These are phyloP conservation scores for Eupeodes corollae DNA, from an alignment of 1,140 invertebrate species.

Conservation along the genomic window DNA sequence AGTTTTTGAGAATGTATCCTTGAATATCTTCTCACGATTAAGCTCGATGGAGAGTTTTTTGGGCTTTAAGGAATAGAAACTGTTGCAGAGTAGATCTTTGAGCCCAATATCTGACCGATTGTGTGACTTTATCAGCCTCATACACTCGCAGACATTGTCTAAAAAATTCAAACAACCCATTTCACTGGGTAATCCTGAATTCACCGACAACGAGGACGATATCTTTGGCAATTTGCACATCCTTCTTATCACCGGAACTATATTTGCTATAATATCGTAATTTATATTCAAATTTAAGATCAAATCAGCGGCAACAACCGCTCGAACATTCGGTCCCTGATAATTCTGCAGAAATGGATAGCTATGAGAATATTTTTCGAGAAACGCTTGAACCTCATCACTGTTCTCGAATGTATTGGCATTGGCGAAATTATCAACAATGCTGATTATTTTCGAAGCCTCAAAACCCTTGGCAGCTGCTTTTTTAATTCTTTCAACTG, in stretches of 20 bases:
- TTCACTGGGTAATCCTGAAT: constrained; percentile 6
- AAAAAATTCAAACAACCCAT: constrained; percentile 24
- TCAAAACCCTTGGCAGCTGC: constrained; percentile 26
- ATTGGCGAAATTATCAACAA: constrained; percentile 34
- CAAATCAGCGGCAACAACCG: constrained; percentile 25
- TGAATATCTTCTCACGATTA: constrained; percentile 19
- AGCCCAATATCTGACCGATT: constrained; percentile 8
- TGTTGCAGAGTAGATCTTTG: constrained; percentile 5
- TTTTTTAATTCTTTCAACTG: constrained; percentile 29
- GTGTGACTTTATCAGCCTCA: constrained; percentile 18
- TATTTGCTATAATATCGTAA: constrained; percentile 27
- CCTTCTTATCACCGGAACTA: constrained; percentile 24
- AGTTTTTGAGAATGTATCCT: constrained; percentile 10
- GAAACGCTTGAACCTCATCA: constrained; percentile 14
- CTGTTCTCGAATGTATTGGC: constrained; percentile 23
- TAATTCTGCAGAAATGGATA: constrained; percentile 25
- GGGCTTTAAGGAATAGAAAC: constrained; percentile 20
- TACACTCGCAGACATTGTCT: constrained; percentile 27
- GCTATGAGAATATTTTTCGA: constrained; percentile 12
- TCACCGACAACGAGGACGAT: neutral
- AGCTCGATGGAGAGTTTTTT: constrained; percentile 17
- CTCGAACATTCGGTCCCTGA: constrained; percentile 24
- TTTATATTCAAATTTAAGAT: constrained; percentile 28
- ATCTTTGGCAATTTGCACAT: neutral
- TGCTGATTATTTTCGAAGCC: constrained; percentile 26